A percentile compares a stretch with the other conserved stretches of the same genome.
phyloP scores from a whole-genome alignment of 2,888 invertebrate genomes.

The Rhopalosiphum nymphaeae region DNA sequence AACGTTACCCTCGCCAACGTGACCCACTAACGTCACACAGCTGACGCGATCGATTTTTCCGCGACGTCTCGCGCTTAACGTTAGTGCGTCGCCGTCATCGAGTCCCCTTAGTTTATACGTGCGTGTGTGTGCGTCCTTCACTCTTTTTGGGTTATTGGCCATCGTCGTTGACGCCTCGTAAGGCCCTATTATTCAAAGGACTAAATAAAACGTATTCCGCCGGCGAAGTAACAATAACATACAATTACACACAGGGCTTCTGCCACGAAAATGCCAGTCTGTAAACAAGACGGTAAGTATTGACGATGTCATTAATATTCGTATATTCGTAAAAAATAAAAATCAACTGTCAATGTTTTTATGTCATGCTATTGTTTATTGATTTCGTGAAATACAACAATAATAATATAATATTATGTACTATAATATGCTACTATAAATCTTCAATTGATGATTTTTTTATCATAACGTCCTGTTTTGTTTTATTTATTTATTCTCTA shows the following conservation, averaged over 20 bases:
- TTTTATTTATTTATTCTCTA: background rate
- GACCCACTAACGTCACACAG: slow-evolving; percentile 56
- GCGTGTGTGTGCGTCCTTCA: background rate
- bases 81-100: background rate
- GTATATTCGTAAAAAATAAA: background rate
- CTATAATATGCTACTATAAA: background rate
- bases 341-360: background rate
- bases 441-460: background rate
- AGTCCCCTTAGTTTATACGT: background rate
- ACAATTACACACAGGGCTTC: background rate
- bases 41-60: slow-evolving; percentile 60
- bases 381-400: background rate
- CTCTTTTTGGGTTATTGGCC: background rate
- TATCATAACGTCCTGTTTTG: background rate
- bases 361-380: background rate
- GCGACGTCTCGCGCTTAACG: background rate
- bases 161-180: background rate
- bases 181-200: background rate
- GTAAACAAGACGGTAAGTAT: slow-evolving; percentile 62
- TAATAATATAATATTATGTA: background rate
- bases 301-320: background rate
- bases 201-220: background rate
- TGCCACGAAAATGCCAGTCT: slow-evolving; percentile 45
- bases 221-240: background rate
- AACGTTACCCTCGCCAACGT: slow-evolving; percentile 10